Evolutionary conservation across 35 echinoderm and acorn worm species (phyloP).

Genomic region (Apostichopus parvimensis): DNA sequence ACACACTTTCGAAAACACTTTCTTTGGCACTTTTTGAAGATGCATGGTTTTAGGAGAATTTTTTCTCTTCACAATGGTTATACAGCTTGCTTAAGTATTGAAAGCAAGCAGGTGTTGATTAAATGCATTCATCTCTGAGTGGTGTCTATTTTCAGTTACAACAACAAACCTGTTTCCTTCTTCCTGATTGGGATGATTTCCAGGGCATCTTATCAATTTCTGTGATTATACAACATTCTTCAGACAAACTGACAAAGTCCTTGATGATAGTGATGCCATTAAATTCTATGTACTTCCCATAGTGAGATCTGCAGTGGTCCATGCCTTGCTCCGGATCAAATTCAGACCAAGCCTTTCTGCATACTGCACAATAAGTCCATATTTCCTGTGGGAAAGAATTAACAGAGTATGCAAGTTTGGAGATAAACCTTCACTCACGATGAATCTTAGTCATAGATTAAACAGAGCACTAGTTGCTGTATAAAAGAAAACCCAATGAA

Average conservation of each 20-base stretch:
- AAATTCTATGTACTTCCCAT: conserved; percentile 43
- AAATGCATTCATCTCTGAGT: no score
- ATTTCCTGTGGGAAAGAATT: conserved; percentile 17
- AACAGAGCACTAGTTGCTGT: no score
- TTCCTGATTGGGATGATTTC: conserved; percentile 93
- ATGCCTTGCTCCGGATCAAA: not conserved
- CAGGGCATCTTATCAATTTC: conserved; percentile 71
- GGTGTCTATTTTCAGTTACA: no score
- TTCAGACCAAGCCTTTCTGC: conserved; percentile 26
- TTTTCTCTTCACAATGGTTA: no score
- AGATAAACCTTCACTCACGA: no score
- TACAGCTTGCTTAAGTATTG: no score
- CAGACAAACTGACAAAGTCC: conserved; percentile 69
- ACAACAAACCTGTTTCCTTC: conserved; percentile 77
- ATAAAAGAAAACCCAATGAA: no score
- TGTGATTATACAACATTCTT: conserved; percentile 62
- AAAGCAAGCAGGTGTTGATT: no score
- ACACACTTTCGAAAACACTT: no score
- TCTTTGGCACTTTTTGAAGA: not conserved
- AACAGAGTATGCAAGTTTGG: not conserved
- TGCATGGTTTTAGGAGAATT: not conserved
- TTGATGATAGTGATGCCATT: conserved; percentile 67
- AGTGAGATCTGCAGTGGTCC: not conserved
- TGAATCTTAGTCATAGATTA: no score
- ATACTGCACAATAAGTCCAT: conserved; percentile 52